Conservation (phyloP, 1,140 invertebrate genomes). For the Drosophila aff. region DNA sequence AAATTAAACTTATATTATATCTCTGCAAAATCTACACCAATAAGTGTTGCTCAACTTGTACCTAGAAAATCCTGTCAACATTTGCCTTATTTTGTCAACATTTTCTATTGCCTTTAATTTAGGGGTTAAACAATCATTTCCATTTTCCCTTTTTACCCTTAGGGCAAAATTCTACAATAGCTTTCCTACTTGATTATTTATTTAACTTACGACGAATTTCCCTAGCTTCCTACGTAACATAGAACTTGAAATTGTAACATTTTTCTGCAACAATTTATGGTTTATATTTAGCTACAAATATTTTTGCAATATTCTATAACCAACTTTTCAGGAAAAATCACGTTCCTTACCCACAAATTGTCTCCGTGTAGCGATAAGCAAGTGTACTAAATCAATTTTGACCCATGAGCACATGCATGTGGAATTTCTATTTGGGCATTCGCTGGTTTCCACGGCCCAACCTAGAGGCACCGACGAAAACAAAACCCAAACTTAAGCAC, state of each 20-base stretch:
- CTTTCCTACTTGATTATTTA: not conserved
- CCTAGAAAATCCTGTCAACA: not conserved
- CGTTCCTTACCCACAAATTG: conserved; percentile 37
- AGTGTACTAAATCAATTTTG: conserved; percentile 43
- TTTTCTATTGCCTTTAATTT: not conserved
- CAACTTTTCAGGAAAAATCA: conserved; percentile 53
- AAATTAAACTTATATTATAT: not conserved
- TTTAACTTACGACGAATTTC: too few relatives aligned
- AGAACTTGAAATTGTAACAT: not conserved
- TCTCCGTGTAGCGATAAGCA: conserved; percentile 48
- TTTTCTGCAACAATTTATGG: conserved; percentile 1
- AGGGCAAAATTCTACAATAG: not conserved
- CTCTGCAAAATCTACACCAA: not conserved
- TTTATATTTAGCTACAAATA: not conserved
- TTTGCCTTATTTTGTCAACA: not conserved
- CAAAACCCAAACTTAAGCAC: conserved; percentile 52
- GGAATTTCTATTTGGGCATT: conserved; percentile 54
- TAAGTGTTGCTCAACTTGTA: not conserved
- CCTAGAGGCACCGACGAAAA: conserved; percentile 30
- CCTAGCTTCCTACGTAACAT: not conserved
- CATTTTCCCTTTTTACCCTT: not conserved
- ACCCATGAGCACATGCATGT: conserved; percentile 57
- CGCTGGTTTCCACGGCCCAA: conserved; percentile 10
- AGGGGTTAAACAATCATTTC: too few relatives aligned
- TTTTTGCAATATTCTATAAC: not conserved